Evolutionary conservation across 1,140 invertebrate species (phyloP).

Genomic region (Diploscapter pachys): DNA sequence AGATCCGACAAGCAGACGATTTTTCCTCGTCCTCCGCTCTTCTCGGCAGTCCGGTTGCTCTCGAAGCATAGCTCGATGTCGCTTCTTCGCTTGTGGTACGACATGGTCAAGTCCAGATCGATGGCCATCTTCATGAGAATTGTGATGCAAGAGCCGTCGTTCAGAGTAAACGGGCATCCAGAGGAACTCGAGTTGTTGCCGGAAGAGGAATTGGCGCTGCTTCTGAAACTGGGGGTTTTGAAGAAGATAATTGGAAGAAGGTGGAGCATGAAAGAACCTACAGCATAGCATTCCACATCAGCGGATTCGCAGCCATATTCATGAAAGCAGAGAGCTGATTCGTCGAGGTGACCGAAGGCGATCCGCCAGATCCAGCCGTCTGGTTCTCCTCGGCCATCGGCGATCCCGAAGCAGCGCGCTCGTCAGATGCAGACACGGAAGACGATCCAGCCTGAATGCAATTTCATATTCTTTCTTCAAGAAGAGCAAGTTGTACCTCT

Average conservation of each 20-base stretch:
- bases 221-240: neutral
- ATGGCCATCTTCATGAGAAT: slow-evolving; percentile 36
- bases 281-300: slow-evolving; percentile 20
- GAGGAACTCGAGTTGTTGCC: too few species aligned
- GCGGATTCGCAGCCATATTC: slow-evolving; percentile 24
- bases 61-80: slow-evolving; percentile 38
- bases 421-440: neutral
- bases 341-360: slow-evolving; percentile 15
- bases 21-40: slow-evolving; percentile 24
- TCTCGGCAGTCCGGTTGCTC: slow-evolving; percentile 34
- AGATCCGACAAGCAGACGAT: slow-evolving; percentile 28
- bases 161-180: slow-evolving; percentile 23
- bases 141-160: slow-evolving; percentile 32
- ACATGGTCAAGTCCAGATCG: slow-evolving; percentile 36
- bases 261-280: neutral
- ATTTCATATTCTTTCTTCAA: neutral
- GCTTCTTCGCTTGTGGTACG: slow-evolving; percentile 27
- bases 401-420: neutral
- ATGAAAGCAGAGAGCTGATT: slow-evolving; percentile 12
- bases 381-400: neutral
- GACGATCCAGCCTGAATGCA: neutral
- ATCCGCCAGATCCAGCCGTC: neutral
- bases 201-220: slow-evolving; percentile 15
- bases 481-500: neutral
- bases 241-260: slow-evolving; percentile 13